Evolutionary conservation across 2,888 invertebrate genomes (phyloP), one percentile per base, ranked within the genome.

Genomic region (Andrena fulva): DNA sequence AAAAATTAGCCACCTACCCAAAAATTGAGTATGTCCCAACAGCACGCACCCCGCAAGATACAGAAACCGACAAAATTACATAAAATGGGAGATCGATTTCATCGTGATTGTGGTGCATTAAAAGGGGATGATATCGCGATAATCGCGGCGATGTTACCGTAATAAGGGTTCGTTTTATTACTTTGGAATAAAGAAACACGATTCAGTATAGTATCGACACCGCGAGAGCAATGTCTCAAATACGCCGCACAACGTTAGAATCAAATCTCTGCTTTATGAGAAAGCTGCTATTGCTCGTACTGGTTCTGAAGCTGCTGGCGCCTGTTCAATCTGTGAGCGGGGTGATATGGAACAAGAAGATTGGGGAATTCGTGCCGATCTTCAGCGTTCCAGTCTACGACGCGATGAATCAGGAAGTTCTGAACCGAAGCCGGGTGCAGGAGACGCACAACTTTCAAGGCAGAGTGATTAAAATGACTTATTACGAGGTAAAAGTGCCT

Each of bases 371-470:
- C 4, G 69, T 85, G 10, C 80, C 87, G n/a, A 87, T 86, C 29
- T 68, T 77, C 69, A 80, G 48, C 20, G 29, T 76, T 0, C 66
- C 84, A 0, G 29, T 10, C 1, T 86, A 77, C 5, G 75, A 54
- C 0, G 29, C 2, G 4, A 7, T 73, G 3, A 68, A 74, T n/a
- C 48, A 87, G 24, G 54, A 77, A 27, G 0, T 63, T 1, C 6
- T 75, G 2, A 59, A 6, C 0, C n/a, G 63, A 6, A 83, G 63
- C n/a, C 78, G 77, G 12, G 27, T 6, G 16, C 27, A 6, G 0
- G 84, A 88, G 27, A 60, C 4, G 1, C 63, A 83, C 31, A 73
- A 87, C 29, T 86, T 89, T n/a, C 69, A 88, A n/a, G 71, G 85
- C 8, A 54, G 42, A 27, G 56, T 67, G 0, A 27, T 89, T 16